Evolutionary conservation across 64 coral and sea anemone species (phyloP).

Genomic region (Montipora cactus): DNA sequence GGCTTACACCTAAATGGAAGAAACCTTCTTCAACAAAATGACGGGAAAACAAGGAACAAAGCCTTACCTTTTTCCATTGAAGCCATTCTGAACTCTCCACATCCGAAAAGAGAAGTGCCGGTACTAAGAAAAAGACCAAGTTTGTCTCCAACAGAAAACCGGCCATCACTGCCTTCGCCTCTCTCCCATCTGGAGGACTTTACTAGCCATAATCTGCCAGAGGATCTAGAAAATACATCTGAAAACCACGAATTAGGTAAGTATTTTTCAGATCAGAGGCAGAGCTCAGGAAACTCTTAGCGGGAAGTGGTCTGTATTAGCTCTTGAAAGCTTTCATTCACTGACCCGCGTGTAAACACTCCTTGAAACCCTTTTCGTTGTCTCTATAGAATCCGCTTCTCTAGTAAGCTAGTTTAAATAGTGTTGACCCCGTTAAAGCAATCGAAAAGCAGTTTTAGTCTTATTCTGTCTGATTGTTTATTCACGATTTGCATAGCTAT

Average conservation of each 20-base stretch:
- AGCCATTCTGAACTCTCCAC: conserved; percentile 83
- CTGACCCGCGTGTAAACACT: conserved; percentile 9
- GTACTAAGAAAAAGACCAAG: neutral
- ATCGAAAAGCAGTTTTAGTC: conserved; percentile 38
- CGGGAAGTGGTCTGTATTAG: conserved; percentile 20
- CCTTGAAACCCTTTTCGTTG: neutral
- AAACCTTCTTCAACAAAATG: conserved; percentile 1
- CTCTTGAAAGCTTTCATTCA: conserved; percentile 11
- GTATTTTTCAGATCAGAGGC: neutral
- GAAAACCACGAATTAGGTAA: conserved; percentile 39
- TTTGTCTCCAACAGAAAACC: conserved; percentile 10
- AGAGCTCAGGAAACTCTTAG: conserved; percentile 20
- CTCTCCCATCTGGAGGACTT: conserved; percentile 69
- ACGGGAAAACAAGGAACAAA: conserved; percentile 54
- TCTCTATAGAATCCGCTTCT: conserved; percentile 14
- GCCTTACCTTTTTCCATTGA: conserved; percentile 90
- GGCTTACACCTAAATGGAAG: conserved; percentile 33
- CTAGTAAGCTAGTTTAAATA: conserved; percentile 16
- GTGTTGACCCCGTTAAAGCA: conserved; percentile 25
- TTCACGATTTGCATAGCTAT: conserved; percentile 44
- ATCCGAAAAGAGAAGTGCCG: conserved; percentile 78
- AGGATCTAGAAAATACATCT: neutral
- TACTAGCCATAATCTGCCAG: conserved; percentile 58
- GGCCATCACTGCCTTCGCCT: neutral
- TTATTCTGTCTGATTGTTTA: conserved; percentile 23